A percentile compares a stretch with the other conserved stretches of the same genome.
These are phyloP conservation scores for Polymixis flavicincta DNA, from an alignment of 2,888 invertebrate genomes.

Conservation along the genomic window DNA sequence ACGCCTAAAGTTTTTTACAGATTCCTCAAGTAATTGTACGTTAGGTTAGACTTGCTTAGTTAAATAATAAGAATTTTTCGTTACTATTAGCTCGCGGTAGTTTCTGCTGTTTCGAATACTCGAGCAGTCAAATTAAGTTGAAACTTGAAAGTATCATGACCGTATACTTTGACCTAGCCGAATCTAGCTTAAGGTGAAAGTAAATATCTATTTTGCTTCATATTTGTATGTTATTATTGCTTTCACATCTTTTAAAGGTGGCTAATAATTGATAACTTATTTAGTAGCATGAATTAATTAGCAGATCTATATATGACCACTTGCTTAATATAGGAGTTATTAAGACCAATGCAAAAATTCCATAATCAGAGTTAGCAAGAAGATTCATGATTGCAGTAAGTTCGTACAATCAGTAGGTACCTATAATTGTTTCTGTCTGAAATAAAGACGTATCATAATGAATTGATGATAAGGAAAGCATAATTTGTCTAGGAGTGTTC, in stretches of 20 bases:
- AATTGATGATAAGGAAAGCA: not conserved
- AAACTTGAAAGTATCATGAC: conserved; percentile 47
- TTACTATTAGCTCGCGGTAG: conserved; percentile 8
- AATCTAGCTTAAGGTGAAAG: conserved; percentile 53
- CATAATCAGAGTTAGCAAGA: not conserved
- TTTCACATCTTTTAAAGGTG: conserved; percentile 59
- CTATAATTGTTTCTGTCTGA: not conserved
- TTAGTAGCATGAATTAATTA: conserved; percentile 30
- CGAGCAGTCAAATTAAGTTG: conserved; percentile 19
- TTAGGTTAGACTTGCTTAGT: no score
- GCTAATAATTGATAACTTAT: conserved; percentile 23
- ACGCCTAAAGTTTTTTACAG: conserved; percentile 6
- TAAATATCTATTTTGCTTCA: conserved; percentile 38
- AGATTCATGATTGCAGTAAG: not conserved
- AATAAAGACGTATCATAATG: not conserved
- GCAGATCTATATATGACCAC: not conserved
- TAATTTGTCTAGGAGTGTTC: not conserved
- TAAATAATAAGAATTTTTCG: not conserved
- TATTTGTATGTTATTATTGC: conserved; percentile 58
- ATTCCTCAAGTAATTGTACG: not conserved
- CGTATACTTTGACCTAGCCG: conserved; percentile 39
- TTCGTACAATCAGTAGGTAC: not conserved
- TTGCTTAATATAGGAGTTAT: not conserved
- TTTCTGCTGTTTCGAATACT: conserved; percentile 10
- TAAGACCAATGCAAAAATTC: not conserved